These are phyloP conservation scores for Lagopus muta DNA, from an alignment of 2,113 vertebrate species.

Conservation along the genomic window DNA sequence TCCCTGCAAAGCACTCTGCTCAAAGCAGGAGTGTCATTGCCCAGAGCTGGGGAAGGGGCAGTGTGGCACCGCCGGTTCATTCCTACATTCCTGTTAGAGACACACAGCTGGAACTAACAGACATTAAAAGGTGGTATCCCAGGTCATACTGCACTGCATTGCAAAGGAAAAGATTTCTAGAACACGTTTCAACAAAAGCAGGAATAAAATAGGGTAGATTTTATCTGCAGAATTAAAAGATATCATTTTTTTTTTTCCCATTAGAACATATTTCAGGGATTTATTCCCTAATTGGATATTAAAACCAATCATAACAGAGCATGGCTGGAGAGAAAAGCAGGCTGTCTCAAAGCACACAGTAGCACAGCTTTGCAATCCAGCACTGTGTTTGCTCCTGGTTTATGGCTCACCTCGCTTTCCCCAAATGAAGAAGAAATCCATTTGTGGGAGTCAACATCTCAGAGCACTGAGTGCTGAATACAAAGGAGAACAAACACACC, in stretches of 20 bases:
- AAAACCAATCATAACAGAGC: neutral
- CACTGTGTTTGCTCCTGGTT: neutral
- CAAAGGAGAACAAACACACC: neutral
- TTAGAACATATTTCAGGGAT: neutral
- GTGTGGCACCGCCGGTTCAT: neutral
- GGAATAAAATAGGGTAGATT: neutral
- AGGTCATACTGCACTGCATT: accelerated
- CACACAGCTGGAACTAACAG: neutral
- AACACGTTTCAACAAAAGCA: neutral
- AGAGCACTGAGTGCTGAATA: neutral
- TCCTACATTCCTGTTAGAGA: too few relatives aligned
- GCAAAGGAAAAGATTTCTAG: neutral
- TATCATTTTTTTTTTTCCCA: neutral
- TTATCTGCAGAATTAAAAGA: neutral
- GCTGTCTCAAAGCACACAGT: neutral
- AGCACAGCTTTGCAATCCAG: neutral
- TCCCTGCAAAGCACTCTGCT: neutral
- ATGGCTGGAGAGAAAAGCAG: neutral
- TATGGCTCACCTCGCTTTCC: neutral
- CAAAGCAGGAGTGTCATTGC: accelerated
- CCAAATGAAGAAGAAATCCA: neutral
- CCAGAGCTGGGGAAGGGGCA: accelerated
- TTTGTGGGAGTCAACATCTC: neutral
- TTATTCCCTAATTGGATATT: neutral
- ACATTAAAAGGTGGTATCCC: neutral